Percentiles rank a stretch among this genome's conserved stretches.
Evolutionary conservation across 2,113 vertebrate genomes (phyloP).

Genomic region (Phrynosoma blainvillii): DNA sequence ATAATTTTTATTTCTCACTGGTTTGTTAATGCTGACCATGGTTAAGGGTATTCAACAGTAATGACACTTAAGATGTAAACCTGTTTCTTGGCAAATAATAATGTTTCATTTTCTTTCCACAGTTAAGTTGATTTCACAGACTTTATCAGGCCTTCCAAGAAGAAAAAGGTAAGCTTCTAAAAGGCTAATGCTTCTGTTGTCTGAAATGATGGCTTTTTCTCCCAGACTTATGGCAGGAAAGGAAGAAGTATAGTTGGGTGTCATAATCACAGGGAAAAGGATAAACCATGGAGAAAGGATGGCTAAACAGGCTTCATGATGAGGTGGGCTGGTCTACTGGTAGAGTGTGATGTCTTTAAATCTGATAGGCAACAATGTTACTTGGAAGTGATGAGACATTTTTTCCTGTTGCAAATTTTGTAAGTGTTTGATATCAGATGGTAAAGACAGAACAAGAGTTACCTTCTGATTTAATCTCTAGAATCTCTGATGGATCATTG

Average conservation of each 20-base stretch:
- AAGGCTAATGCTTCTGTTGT: constrained; percentile 76
- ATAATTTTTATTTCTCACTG: constrained; percentile 55
- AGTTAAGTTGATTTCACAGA: constrained; percentile 87
- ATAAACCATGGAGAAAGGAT: constrained; percentile 47
- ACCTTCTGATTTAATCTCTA: too few relatives aligned
- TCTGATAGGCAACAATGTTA: constrained; percentile 59
- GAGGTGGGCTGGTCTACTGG: constrained; percentile 61
- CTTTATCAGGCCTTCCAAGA: constrained; percentile 82
- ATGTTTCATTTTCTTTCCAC: constrained; percentile 86
- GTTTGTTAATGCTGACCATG: constrained; percentile 62
- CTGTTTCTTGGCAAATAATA: constrained; percentile 78
- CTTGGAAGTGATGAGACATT: constrained; percentile 47
- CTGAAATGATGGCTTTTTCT: constrained; percentile 52
- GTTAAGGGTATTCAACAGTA: constrained; percentile 69
- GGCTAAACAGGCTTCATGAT: constrained; percentile 34
- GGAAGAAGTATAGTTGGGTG: constrained; percentile 60
- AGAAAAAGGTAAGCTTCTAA: constrained; percentile 82
- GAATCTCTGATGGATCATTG: constrained; percentile 51
- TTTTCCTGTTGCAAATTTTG: constrained; percentile 30
- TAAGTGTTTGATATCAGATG: constrained; percentile 45
- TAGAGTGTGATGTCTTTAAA: constrained; percentile 65
- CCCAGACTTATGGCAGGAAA: constrained; percentile 51
- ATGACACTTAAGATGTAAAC: constrained; percentile 67
- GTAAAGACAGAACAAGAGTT: constrained; percentile 15
- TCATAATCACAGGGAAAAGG: background rate